A percentile compares a stretch with the other conserved stretches of the same genome.
phyloP scores from a whole-genome alignment of 2,113 vertebrate genomes.

The Labeo catla region DNA sequence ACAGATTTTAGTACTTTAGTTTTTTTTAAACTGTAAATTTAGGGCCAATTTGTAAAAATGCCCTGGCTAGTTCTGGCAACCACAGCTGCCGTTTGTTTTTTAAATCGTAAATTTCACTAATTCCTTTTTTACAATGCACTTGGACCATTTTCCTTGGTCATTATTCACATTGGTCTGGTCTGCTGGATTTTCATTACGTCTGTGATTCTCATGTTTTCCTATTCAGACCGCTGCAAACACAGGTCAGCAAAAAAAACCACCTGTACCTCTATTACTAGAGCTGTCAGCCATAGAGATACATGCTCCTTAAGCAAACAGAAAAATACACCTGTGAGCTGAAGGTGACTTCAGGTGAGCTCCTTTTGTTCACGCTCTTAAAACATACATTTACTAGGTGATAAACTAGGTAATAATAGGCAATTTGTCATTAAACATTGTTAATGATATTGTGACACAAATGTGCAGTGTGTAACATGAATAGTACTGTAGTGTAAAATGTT shows the following conservation, averaged over 20 bases:
- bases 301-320: constrained; percentile 21
- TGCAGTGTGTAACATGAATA: background rate
- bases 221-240: constrained; percentile 10
- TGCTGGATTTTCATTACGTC: constrained; percentile 6
- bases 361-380: background rate
- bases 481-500: background rate
- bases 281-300: constrained; percentile 28
- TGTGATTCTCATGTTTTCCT: background rate
- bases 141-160: background rate
- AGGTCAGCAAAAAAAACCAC: constrained; percentile 25
- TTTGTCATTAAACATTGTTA: background rate
- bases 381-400: background rate
- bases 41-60: background rate
- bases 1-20: background rate
- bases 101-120: background rate
- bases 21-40: too few species aligned
- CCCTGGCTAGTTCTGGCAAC: background rate
- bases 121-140: background rate
- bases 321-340: constrained; percentile 9
- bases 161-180: background rate
- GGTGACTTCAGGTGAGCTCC: constrained; percentile 2
- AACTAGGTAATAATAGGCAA: background rate
- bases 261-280: constrained; percentile 10
- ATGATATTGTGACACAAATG: too few species aligned
- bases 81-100: background rate